Evolutionary conservation across 1,140 invertebrate genomes (phyloP).

Genomic region (Rhyacophila brunnea): DNA sequence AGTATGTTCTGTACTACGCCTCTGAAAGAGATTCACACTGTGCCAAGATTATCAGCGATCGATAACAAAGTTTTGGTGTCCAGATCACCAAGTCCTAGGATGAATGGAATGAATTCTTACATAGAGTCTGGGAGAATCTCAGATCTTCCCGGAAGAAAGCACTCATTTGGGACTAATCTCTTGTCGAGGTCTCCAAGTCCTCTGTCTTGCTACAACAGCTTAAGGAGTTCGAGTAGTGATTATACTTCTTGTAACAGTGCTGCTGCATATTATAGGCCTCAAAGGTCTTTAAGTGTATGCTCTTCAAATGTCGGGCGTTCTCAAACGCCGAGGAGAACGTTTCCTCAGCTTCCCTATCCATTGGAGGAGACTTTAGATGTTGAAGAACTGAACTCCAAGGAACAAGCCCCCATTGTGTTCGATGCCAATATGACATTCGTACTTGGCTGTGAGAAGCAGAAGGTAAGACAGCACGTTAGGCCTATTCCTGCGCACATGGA

Average conservation of each 20-base stretch:
- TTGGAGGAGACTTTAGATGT: constrained; percentile 44
- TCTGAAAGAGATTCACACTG: constrained; percentile 48
- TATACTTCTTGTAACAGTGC: constrained; percentile 53
- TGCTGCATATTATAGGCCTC: constrained; percentile 40
- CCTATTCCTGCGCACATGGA: constrained; percentile 72
- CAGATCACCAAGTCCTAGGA: constrained; percentile 50
- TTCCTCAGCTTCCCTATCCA: constrained; percentile 60
- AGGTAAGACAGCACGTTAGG: constrained; percentile 64
- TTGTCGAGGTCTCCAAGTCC: constrained; percentile 46
- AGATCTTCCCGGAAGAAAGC: constrained; percentile 45
- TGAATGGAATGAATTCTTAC: constrained; percentile 39
- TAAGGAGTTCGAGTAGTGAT: constrained; percentile 44
- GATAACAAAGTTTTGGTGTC: constrained; percentile 37
- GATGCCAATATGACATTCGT: constrained; percentile 78
- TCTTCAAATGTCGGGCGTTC: constrained; percentile 46
- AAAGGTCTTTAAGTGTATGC: constrained; percentile 48
- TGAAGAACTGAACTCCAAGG: constrained; percentile 60
- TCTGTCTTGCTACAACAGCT: constrained; percentile 45
- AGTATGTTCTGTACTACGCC: constrained; percentile 44
- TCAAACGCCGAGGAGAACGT: constrained; percentile 60
- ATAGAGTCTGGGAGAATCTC: constrained; percentile 53
- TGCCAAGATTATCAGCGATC: constrained; percentile 37
- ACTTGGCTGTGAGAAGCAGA: constrained; percentile 67
- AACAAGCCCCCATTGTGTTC: constrained; percentile 74
- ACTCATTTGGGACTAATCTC: constrained; percentile 24